phyloP scores from a whole-genome alignment of 1,140 invertebrate species.

The Papilio glaucus region DNA sequence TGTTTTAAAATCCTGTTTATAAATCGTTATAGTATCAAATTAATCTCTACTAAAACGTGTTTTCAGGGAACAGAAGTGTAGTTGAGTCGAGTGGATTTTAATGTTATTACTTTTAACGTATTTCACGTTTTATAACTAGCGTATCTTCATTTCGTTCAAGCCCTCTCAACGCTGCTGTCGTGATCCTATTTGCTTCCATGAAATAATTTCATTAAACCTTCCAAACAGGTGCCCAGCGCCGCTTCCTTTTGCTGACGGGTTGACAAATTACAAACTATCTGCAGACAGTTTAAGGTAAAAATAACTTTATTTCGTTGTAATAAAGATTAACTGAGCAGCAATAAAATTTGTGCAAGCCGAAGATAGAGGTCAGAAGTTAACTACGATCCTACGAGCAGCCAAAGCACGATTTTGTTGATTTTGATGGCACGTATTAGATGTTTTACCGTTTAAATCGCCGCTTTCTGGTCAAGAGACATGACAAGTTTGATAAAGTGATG shows the following conservation, averaged over 20 bases:
- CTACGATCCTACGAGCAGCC: conserved; percentile 33
- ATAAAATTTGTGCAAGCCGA: background rate
- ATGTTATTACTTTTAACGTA: background rate
- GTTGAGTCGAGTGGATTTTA: no score
- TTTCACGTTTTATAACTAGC: background rate
- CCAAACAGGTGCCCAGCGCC: conserved; percentile 22
- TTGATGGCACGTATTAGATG: conserved; percentile 12
- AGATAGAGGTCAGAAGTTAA: conserved; percentile 41
- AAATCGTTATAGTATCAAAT: no score
- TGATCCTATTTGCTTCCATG: background rate
- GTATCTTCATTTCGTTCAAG: background rate
- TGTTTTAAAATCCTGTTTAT: no score
- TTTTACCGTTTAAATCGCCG: background rate
- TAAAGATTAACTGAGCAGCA: background rate
- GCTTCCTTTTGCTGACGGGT: conserved; percentile 4
- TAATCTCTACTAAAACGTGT: no score
- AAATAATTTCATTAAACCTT: conserved; percentile 28
- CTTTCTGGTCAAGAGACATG: conserved; percentile 1
- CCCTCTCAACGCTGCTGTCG: background rate
- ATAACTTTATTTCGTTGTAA: background rate
- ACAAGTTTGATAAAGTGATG: conserved; percentile 5
- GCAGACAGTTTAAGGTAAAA: background rate
- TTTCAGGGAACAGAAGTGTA: no score
- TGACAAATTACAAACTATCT: conserved; percentile 22
- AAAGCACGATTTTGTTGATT: conserved; percentile 34